A percentile compares a stretch with the other conserved stretches of the same genome.
Evolutionary conservation across 2,888 invertebrate genomes (phyloP).

Genomic region (Plagiodera versicolora): DNA sequence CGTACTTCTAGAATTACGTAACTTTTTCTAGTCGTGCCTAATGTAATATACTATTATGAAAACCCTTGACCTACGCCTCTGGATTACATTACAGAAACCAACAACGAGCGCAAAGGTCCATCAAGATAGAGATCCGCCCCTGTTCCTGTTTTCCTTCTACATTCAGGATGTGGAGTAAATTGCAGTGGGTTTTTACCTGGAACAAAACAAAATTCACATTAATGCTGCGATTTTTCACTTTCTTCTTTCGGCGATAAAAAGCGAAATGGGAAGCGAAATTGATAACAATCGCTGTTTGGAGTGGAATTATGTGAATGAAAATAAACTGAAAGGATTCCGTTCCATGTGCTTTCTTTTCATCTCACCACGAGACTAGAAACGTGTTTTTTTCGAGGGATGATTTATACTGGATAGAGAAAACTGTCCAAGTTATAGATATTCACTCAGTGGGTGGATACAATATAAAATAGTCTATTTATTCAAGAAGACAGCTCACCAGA

Average conservation of each 20-base stretch:
- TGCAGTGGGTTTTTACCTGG: conserved; percentile 20
- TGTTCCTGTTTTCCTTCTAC: conserved; percentile 12
- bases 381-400: too few species aligned
- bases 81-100: conserved; percentile 15
- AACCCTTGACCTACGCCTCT: neutral
- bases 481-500: too few species aligned
- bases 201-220: conserved; percentile 26
- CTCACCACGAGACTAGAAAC: neutral
- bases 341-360: neutral
- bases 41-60: too few species aligned
- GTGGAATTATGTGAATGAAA: neutral
- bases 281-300: conserved; percentile 12
- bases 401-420: too few species aligned
- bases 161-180: conserved; percentile 4
- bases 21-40: too few species aligned
- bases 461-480: too few species aligned
- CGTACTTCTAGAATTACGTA: too few species aligned
- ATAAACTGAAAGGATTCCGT: neutral
- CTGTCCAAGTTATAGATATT: too few species aligned
- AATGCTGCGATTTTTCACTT: conserved; percentile 16
- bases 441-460: too few species aligned
- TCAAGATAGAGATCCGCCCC: conserved; percentile 27
- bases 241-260: conserved; percentile 2
- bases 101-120: conserved; percentile 17
- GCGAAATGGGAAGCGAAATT: neutral